phyloP scores from a whole-genome alignment of 2,797 vertebrate species.

The Antrozous pallidus region DNA sequence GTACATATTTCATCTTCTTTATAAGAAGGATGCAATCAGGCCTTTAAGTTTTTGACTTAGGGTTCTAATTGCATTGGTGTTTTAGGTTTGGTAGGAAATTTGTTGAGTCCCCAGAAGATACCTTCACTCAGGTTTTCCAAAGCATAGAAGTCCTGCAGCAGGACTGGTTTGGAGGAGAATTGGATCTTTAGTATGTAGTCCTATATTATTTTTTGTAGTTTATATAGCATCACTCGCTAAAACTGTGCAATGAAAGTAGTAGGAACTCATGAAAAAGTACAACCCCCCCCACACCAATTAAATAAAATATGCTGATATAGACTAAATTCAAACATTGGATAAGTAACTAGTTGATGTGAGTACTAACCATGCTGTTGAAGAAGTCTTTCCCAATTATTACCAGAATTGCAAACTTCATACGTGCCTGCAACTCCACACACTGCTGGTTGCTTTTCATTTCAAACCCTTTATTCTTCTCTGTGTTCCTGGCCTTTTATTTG shows the following conservation, averaged over 20 bases:
- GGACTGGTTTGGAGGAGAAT: neutral
- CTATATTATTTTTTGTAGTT: neutral
- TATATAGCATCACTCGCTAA: neutral
- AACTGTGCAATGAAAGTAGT: neutral
- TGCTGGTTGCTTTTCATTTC: neutral
- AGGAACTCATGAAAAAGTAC: neutral
- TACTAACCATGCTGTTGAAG: neutral
- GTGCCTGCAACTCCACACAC: neutral
- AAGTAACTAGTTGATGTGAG: neutral
- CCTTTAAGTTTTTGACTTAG: neutral
- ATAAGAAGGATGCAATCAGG: neutral
- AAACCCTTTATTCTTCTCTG: neutral
- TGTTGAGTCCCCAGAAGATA: neutral
- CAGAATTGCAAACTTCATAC: neutral
- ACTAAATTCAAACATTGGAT: neutral
- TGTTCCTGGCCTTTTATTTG: neutral
- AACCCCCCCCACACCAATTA: neutral
- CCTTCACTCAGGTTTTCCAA: neutral
- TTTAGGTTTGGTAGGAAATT: neutral
- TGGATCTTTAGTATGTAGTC: neutral
- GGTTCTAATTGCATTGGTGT: neutral
- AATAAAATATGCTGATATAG: neutral
- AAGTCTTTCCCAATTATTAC: neutral
- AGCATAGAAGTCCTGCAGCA: neutral
- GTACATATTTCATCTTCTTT: neutral